Conservation (phyloP, 2,888 invertebrate genomes). For the Mycogona germanica region DNA sequence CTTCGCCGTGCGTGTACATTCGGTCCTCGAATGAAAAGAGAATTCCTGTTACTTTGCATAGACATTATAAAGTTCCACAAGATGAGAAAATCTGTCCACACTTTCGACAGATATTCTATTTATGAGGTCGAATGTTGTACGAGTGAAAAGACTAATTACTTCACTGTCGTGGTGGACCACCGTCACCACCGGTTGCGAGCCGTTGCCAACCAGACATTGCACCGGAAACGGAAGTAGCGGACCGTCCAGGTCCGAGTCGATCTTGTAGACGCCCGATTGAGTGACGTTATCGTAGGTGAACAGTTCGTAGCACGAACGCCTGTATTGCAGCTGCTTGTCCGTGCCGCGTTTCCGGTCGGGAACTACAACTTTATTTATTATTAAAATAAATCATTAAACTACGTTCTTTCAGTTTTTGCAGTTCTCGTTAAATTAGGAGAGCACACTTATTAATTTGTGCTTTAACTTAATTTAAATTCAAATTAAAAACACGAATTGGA, state of each 20-base stretch:
- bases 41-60: too few relatives aligned
- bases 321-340: not conserved
- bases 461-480: not conserved
- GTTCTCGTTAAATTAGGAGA: not conserved
- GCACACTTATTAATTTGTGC: not conserved
- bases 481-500: too few relatives aligned
- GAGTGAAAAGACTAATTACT: too few relatives aligned
- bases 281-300: constrained; percentile 22
- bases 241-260: constrained; percentile 25
- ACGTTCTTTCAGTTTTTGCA: not conserved
- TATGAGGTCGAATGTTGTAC: too few relatives aligned
- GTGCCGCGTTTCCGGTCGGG: not conserved
- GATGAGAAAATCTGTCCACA: too few relatives aligned
- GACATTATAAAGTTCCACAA: too few relatives aligned
- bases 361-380: constrained; percentile 9
- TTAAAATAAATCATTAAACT: not conserved
- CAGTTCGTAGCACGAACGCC: constrained; percentile 23
- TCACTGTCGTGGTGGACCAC: constrained; percentile 27
- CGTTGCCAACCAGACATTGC: constrained; percentile 22
- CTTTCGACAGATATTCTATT: too few relatives aligned
- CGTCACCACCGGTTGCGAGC: constrained; percentile 21
- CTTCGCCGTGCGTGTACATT: constrained; percentile 25
- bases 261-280: constrained; percentile 23
- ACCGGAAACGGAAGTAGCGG: constrained; percentile 24
- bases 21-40: too few relatives aligned